phyloP scores from a whole-genome alignment of 1,140 invertebrate genomes.

The Ceratosolen solmsi region DNA sequence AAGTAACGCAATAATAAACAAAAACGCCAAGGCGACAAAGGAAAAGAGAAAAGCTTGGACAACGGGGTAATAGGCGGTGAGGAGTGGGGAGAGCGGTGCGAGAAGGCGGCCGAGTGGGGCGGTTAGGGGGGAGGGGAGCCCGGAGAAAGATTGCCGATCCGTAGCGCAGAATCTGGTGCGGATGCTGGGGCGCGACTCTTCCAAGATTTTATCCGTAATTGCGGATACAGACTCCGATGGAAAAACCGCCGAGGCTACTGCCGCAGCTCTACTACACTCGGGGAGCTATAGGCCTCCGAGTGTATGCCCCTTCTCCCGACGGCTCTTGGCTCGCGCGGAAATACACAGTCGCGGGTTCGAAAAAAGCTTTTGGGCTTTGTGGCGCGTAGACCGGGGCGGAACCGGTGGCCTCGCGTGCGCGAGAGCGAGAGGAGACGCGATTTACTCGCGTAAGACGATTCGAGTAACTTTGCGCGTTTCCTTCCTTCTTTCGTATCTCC shows the following conservation, averaged over 20 bases:
- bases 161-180: not conserved
- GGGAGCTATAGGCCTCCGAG: not conserved
- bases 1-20: constrained; percentile 4
- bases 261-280: not conserved
- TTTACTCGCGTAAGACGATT: constrained; percentile 8
- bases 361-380: constrained; percentile 20
- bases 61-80: too few relatives aligned
- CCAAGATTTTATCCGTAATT: constrained; percentile 49
- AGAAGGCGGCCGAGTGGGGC: not conserved
- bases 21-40: not conserved
- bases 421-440: not conserved
- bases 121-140: not conserved
- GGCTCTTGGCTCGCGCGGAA: constrained; percentile 19
- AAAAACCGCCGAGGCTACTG: constrained; percentile 20
- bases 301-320: not conserved
- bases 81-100: not conserved
- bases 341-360: constrained; percentile 22
- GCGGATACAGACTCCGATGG: constrained; percentile 30
- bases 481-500: not conserved
- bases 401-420: not conserved
- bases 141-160: not conserved
- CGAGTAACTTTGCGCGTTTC: not conserved
- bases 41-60: too few relatives aligned
- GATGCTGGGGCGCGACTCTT: constrained; percentile 25
- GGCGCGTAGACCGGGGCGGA: not conserved